These are phyloP conservation scores for Sebastes steindachneri DNA, from an alignment of 2,797 vertebrate genomes.

Conservation along the genomic window DNA sequence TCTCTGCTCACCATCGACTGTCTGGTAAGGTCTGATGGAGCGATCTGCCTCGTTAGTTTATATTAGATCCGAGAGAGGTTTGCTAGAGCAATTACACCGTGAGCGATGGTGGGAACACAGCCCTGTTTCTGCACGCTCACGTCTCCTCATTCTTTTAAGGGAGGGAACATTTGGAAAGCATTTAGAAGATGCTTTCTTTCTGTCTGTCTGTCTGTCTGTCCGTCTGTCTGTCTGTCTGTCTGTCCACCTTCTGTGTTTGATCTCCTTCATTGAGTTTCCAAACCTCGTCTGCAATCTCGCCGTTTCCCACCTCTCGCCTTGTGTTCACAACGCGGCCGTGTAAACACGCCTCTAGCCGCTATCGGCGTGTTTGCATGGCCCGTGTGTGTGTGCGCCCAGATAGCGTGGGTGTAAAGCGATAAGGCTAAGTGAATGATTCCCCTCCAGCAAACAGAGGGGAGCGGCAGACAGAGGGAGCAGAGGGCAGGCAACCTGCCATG, in stretches of 20 bases:
- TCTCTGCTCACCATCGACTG: constrained; percentile 52
- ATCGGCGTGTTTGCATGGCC: constrained; percentile 30
- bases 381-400: constrained; percentile 31
- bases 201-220: not conserved
- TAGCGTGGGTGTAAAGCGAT: constrained; percentile 65
- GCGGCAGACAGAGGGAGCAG: constrained; percentile 46
- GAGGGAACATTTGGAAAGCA: constrained; percentile 48
- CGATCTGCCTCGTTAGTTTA: constrained; percentile 71
- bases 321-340: constrained; percentile 17
- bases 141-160: not conserved
- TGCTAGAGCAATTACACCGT: constrained; percentile 61
- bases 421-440: constrained; percentile 76
- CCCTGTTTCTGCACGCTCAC: constrained; percentile 12
- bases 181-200: constrained; percentile 23
- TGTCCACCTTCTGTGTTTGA: constrained; percentile 3
- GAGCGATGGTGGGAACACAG: constrained; percentile 46
- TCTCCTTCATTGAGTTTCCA: not conserved
- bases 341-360: constrained; percentile 46
- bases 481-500: constrained; percentile 66
- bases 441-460: constrained; percentile 59
- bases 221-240: not conserved
- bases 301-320: constrained; percentile 28
- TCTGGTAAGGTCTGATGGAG: constrained; percentile 64
- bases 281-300: not conserved
- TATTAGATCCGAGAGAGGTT: constrained; percentile 65